phyloP scores from a whole-genome alignment of 1,140 invertebrate genomes.

The Drosophila albomicans region DNA sequence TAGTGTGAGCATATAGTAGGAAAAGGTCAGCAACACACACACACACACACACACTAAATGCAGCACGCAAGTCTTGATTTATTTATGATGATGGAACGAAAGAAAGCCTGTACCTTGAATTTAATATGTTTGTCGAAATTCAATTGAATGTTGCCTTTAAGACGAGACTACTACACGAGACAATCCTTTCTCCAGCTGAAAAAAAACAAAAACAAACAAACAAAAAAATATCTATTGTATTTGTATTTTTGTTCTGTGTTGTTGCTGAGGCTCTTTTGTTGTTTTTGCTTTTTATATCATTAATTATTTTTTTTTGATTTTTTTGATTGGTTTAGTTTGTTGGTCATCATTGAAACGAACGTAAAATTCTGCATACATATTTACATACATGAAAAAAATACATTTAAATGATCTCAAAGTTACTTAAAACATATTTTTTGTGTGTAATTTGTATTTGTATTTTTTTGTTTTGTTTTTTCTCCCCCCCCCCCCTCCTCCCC shows the following conservation, averaged over 20 bases:
- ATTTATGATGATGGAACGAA: not conserved
- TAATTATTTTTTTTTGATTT: too few species aligned
- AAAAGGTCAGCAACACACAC: not conserved
- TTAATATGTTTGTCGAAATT: constrained; percentile 5
- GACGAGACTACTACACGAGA: constrained; percentile 1
- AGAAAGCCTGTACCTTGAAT: constrained; percentile 7
- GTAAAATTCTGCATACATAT: constrained; percentile 51
- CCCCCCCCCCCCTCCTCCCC: too few species aligned
- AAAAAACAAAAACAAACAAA: not conserved
- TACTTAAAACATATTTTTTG: constrained; percentile 80
- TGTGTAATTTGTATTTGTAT: constrained; percentile 75
- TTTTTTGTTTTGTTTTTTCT: constrained; percentile 62
- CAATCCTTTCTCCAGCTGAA: constrained; percentile 19
- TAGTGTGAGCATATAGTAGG: too few species aligned
- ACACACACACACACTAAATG: constrained; percentile 3
- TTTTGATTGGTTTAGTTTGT: too few species aligned
- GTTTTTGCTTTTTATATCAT: not conserved
- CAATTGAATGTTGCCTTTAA: constrained; percentile 26
- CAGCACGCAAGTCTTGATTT: not conserved
- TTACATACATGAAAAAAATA: constrained; percentile 76
- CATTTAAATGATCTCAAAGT: constrained; percentile 84
- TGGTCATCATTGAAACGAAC: constrained; percentile 7
- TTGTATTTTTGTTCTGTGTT: not conserved
- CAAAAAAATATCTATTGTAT: too few species aligned
- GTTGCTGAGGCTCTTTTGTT: constrained; percentile 3